phyloP scores from a whole-genome alignment of 2,113 vertebrate species.

The Erinaceus europaeus region DNA sequence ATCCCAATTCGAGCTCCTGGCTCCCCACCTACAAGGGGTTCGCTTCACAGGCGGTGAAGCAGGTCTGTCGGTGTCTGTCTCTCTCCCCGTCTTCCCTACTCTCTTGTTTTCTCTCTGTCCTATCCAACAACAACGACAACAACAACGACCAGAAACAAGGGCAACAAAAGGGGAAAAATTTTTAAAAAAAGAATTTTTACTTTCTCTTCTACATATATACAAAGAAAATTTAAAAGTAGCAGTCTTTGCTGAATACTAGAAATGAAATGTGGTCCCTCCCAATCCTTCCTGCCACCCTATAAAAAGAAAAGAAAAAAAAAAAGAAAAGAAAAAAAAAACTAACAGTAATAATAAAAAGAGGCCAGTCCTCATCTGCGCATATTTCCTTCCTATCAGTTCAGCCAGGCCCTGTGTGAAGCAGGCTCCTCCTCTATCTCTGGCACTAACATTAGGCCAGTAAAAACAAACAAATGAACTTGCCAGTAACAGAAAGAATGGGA shows the following conservation, averaged over 20 bases:
- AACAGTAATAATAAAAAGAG: background rate
- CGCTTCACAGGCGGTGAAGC: no score
- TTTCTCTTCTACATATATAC: background rate
- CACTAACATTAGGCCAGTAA: background rate
- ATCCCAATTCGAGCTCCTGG: no score
- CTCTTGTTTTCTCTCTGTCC: no score
- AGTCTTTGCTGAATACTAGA: constrained; percentile 49
- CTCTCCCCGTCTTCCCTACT: no score
- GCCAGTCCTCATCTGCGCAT: background rate
- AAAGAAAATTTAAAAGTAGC: constrained; percentile 24
- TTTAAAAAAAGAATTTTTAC: constrained; percentile 36
- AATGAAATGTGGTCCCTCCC: constrained; percentile 64
- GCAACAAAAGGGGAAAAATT: no score
- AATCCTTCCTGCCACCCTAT: constrained; percentile 65
- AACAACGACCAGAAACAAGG: no score
- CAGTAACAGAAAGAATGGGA: background rate
- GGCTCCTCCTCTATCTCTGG: background rate
- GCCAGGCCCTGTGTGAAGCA: constrained; percentile 1
- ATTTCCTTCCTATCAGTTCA: constrained; percentile 63
- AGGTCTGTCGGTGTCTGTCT: no score
- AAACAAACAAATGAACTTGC: constrained; percentile 20
- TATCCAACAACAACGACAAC: no score
- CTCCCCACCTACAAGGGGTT: no score
- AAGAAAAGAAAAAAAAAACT: background rate
- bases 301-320: background rate